Base-by-base conservation (phyloP, 2,888 invertebrate species). In the Orthosia cruda region DNA sequence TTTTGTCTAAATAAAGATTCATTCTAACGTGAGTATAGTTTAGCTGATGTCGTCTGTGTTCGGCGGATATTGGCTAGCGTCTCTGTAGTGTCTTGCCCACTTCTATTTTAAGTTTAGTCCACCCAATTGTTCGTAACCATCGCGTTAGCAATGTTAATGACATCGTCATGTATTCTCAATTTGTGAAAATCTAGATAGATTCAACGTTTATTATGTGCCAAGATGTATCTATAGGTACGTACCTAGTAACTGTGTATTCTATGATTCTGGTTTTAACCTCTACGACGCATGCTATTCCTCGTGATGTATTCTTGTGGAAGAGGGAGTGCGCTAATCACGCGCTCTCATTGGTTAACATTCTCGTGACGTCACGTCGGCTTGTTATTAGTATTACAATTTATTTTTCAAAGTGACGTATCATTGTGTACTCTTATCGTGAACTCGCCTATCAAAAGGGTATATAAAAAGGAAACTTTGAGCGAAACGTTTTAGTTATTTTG, bases 291-390 rank as follows among this genome's bases (percentile, higher is more conserved):
- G 77, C 80, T 76, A 69, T 64, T 61, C 68, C 75, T 88, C 84
- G 80, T 88, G 91, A 93, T 92, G 92, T 87, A 90, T 90, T 89
- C 83, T 87, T 83, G 83, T 86, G 71, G 68, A 88, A 88, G 92
- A 92, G 94, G 96, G 96, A 95, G 95, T 96, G 96, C 84, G 91
- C 88, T 83, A 87, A 90, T 86, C 86, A 76, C 66, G 72, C 62
- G 74, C 87, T 87, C 81, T 89, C 77, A 95, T 96, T 96, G 96
- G 96, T 82, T 77, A 87, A 74, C 54, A 45, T 40, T 40, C 32
- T 57, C 54, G 88, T 95, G 95, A 95, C 95, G 94, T 95, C 94
- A 94, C 87, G 64, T 52, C 74, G 85, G 81, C 88, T 84, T 89
- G 86, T 83, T 87, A 84, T 84, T 80, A 23, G 40, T 87, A 85